Evolutionary conservation across 53 echinoderm and acorn worm species (phyloP).

Genomic region (Temnopleurus reevesii): DNA sequence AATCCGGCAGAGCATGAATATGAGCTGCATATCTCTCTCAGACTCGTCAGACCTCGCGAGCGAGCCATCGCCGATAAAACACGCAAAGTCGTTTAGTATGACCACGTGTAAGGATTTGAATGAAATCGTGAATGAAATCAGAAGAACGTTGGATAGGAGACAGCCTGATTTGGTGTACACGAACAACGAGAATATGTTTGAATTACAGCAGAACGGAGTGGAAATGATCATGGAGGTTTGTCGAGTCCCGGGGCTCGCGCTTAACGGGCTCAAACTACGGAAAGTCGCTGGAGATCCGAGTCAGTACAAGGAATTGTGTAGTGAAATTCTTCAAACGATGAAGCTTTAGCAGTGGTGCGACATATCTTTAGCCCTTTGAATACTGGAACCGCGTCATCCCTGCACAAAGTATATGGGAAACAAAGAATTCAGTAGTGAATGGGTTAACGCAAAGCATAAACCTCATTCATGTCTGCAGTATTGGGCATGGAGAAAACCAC

Average conservation of each 20-base stretch:
- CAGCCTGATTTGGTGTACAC: conserved; percentile 80
- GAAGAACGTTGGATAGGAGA: conserved; percentile 84
- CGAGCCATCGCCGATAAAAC: conserved; percentile 88
- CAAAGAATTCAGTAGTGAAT: too few species aligned
- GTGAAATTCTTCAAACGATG: conserved; percentile 91
- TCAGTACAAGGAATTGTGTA: conserved; percentile 94
- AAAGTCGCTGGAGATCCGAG: conserved; percentile 86
- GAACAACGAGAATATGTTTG: conserved; percentile 90
- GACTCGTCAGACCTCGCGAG: conserved; percentile 82
- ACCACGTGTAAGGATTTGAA: conserved; percentile 88
- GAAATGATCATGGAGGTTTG: conserved; percentile 95
- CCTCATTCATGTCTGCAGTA: too few species aligned
- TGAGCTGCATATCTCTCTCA: conserved; percentile 77
- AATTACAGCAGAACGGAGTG: conserved; percentile 84
- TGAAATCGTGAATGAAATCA: conserved; percentile 89
- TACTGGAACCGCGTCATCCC: background rate
- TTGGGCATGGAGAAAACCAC: too few species aligned
- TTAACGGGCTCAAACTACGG: conserved; percentile 89
- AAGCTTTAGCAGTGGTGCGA: conserved; percentile 72
- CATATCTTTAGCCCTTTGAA: background rate
- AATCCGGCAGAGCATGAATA: conserved; percentile 86
- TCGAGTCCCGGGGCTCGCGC: conserved; percentile 83
- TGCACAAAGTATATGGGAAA: too few species aligned
- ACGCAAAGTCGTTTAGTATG: conserved; percentile 96
- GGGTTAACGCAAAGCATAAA: too few species aligned